Evolutionary conservation across 2,888 invertebrate genomes (phyloP), one percentile per base, ranked within the genome.

Genomic region (Standfussiana lucernea): DNA sequence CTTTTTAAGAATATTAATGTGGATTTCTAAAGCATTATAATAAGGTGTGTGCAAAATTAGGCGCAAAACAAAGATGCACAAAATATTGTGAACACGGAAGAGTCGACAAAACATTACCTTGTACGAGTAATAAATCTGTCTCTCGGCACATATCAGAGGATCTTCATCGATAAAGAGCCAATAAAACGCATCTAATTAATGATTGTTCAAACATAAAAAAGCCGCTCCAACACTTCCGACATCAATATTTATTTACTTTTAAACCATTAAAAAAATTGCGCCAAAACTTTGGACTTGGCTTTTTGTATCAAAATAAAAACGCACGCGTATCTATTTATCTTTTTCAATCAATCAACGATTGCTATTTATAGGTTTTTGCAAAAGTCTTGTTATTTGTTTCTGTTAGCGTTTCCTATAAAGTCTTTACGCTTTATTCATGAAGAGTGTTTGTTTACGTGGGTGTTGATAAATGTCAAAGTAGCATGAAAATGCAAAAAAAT

Each of bases 181-280:
- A 95, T 95, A 94, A 94, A 92, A 93, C 90, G 90, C 93, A 92
- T 94, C 94, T 95, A 95, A 95, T 95, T 95, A 94, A 95, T 95
- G 93, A 95, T 95, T 94, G 92, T 95, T 93, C 92, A 94, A 94
- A 93, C 90, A 88, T 88, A 87, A 94, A 93, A 95, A 94, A 93
- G 90, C 90, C 91, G 90, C 90, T 83, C 85, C 87, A 84, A 91
- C 90, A 89, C 92, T 95, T 95, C 95, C 94, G 94, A 94, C 94
- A 94, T 90, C 89, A 89, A 89, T 91, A 93, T 92, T 94, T 93
- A 93, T 93, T 92, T 92, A 93, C 87, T 86, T 91, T 92, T 91
- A 90, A 93, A 90, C 91, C 90, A 84, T 92, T 89, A 91, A 91
- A 91, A 91, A 91, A 91, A 89, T 90, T 92, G 91, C 91, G 91